Percentiles rank a stretch among this genome's conserved stretches.
These are phyloP conservation scores for Drosophila vallismaia DNA, from an alignment of 2,888 invertebrate species.

Conservation along the genomic window DNA sequence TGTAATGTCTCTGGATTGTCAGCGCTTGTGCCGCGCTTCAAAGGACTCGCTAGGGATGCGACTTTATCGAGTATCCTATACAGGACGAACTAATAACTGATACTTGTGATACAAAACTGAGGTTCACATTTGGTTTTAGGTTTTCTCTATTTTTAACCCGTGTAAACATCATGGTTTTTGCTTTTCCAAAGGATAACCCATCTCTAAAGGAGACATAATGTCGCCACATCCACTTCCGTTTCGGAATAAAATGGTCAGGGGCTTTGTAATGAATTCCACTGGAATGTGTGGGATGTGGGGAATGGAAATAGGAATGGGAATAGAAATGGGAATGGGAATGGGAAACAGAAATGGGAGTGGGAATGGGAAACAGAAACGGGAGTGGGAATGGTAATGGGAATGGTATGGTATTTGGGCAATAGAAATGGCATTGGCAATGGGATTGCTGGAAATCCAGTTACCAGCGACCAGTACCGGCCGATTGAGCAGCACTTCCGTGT, in stretches of 20 bases:
- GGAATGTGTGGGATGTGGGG: neutral
- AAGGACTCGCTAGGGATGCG: neutral
- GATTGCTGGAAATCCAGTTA: neutral
- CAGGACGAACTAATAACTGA: neutral
- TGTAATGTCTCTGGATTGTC: constrained; percentile 47
- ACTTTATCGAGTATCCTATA: neutral
- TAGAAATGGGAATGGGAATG: neutral
- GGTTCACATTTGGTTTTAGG: too few species aligned
- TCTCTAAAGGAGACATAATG: constrained; percentile 10
- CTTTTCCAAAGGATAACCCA: neutral
- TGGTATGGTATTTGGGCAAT: neutral
- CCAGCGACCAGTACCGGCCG: constrained; percentile 47
- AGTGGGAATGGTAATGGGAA: neutral
- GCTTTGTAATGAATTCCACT: constrained; percentile 26
- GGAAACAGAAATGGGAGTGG: neutral
- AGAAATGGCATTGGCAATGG: constrained; percentile 1
- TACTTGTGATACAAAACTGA: neutral
- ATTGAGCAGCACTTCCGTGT: constrained; percentile 56
- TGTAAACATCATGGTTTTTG: neutral
- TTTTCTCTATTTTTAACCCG: neutral
- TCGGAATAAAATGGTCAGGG: constrained; percentile 1
- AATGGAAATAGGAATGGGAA: neutral
- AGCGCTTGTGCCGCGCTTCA: constrained; percentile 34
- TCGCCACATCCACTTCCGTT: constrained; percentile 8
- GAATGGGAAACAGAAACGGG: neutral